Evolutionary conservation across 2,113 vertebrate genomes (phyloP), one percentile per base, ranked within the genome.

Genomic region (Telmatochromis sp.): DNA sequence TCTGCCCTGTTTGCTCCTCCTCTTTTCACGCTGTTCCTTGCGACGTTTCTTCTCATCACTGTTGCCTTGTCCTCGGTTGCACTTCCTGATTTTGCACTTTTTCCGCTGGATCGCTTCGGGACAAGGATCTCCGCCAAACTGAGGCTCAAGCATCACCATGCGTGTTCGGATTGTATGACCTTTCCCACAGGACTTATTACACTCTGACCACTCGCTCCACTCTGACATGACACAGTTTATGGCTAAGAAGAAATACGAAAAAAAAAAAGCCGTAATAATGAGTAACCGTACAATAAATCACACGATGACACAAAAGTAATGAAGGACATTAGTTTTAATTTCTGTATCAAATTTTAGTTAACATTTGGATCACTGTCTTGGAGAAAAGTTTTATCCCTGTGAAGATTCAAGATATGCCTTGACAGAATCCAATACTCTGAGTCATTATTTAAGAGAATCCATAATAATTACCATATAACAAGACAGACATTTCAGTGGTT

Each of bases 151-250:
- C 91, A 96, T 97, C 12, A 99, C 97, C 92, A 96, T 96, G 84
- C 99, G 97, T 1, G 98, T 99, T 88, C 98, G 97, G 93, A 99
- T 99, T 90, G 97, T 96, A 80, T 99, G 98, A 63, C 99, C 99
- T 91, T 99, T 99, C 10, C 99, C 99, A 15, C 99, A 99, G 0
- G 99, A 99, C 88, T 99, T 99, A 78, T 98, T 99, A 91, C 99
- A 99, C 93, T 99, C 98, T 0, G 98, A 98, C 99, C 99, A 99
- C 60, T 98, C 98, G 1, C 97, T 97, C 99, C 99, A 99, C 84
- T 98, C 98, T 0, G 97, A 97, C 91, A 99, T 96, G 89, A 97
- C 91, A 68, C 99, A 99, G 95, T 98, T 96, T 2, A 97, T 98
- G 26, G 99, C 99, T 99, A 89, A 57, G 79, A 51, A 86, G 28